Evolutionary conservation across 2,888 invertebrate genomes (phyloP), one percentile per base, ranked within the genome.

Genomic region (Agrotis ipsilon): DNA sequence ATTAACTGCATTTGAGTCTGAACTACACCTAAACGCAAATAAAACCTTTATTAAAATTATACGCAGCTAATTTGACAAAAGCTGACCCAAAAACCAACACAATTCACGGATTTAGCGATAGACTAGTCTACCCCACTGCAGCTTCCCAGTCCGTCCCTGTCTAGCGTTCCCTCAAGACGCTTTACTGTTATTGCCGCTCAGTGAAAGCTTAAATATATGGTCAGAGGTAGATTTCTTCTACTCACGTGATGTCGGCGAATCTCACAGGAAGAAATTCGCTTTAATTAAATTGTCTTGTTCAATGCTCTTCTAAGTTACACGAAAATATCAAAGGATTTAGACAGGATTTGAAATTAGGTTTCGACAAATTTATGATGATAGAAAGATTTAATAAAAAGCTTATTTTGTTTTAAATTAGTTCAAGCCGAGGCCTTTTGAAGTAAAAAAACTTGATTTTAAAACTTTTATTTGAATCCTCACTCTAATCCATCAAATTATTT

Each of bases 101-200:
- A 32, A 52, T 21, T 45, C n/a, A 1, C 46, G 39, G 11, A 39
- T 39, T 39, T 1, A 39, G 39, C 39, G 9, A 39, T 39, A 14
- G 24, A 27, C 24, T 18, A 39, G 7, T 32, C 54, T 19, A 32
- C n/a, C 2, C 13, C 24, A 18, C 7, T 2, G n/a, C 63, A 46
- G n/a, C 14, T 16, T 55, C 71, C 65, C 13, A 83, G 76, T 88
- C 70, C 87, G 68, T 19, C 80, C 79, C 90, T 85, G 87, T 7
- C 24, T 72, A 80, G 83, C 75, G 87, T 87, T 91, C 92, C 90
- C 91, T 82, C 79, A 87, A 91, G 93, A 91, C 91, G 88, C 89
- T 94, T 94, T 93, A 94, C 89, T 90, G 92, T 92, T 93, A 94
- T 91, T 89, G 92, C 92, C 90, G 87, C 87, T 90, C 89, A 87